Evolutionary conservation across 2,797 vertebrate genomes (phyloP), one percentile per base, ranked within the genome.

Genomic region (Geotrypetes seraphini): DNA sequence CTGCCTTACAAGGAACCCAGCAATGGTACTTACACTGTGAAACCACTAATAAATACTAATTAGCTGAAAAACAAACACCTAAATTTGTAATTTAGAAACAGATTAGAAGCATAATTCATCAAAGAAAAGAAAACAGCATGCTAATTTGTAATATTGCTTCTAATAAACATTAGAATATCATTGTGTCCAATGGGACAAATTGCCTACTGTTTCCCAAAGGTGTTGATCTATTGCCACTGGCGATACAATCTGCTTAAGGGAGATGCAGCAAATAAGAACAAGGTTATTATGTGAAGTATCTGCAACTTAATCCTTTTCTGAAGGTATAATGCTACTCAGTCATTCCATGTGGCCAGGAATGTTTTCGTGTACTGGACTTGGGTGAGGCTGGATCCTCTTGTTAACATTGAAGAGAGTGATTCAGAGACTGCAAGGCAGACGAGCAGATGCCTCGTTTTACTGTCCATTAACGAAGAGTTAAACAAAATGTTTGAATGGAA

Each of bases 401-500:
- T 28, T 36, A 39, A 50, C 53, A 52, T 57, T 43, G 35, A 1
- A 41, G 53, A 51, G 16, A 33, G 38, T 56, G 50, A 61, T 28
- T 63, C 33, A 39, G 49, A 50, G 47, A 55, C 47, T 18, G 36
- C 32, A 33, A 36, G 5, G 10, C 40, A 41, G 36, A 37, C 38
- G 57, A 57, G 53, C 50, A 36, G 39, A 50, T 39, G 43, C 33
- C 32, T 35, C 6, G 65, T 25, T 66, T 72, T 62, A 63, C 31
- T 68, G 45, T 64, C 55, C 49, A 73, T 69, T 69, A 71, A 55
- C 60, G 57, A 73, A 71, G 66, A 78, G 66, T 79, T 79, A 80
- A 83, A 77, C 69, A 71, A 75, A 78, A 78, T 69, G 63, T 70
- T 77, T 79, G 67, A 79, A 73, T 47, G 55, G 66, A 71, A 75